Base-by-base conservation (phyloP, 1,140 invertebrate species). In the Drosophila sucinea region DNA sequence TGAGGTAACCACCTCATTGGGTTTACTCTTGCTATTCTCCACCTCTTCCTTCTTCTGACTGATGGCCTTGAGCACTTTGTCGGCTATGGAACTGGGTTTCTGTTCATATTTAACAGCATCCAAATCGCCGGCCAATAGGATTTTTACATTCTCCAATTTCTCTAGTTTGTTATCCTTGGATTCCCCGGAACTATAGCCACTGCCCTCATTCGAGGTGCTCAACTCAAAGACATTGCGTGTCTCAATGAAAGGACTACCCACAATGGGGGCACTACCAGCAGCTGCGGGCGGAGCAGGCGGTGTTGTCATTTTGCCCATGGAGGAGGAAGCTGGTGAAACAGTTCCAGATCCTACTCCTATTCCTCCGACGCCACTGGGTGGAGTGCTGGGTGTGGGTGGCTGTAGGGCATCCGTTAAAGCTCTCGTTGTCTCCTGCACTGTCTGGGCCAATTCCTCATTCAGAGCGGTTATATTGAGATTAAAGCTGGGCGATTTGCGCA, bases 1-100 rank as follows among this genome's bases (percentile, higher is more conserved):
- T 4, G 29, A 5, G 5, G 44, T 11, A 40, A 25, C 41, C 23
- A 55, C 7, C 5, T 40, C 57, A 1, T 27, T 51, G 23, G 73
- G 4, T 63, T 87, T 86, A 40, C 62, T 57, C 56, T 81, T 92
- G 44, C 71, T 91, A 17, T 89, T 81, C 63, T 92, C 89, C 41
- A 89, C 86, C 44, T 92, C 91, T 65, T 92, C 89, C 64, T 92
- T 92, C 67, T 94, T 84, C 92, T 94, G 79, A 92, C 93, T 79
- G 1, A 92, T 90, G 3, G 93, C 94, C 83, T 94, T 94, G 3
- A 94, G 90, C 3, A 94, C 91, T 84, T 94, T 94, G 69, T 94
- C 94, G 3, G 94, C 94, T 73, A 94, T 94, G 58, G 94, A 94
- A 10, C 93, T 93, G 25, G 90, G 77, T 51, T 91, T 91, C 29